A percentile compares a stretch with the other conserved stretches of the same genome.
phyloP scores from a whole-genome alignment of 2,888 invertebrate species.

The Acrocera orbiculus region DNA sequence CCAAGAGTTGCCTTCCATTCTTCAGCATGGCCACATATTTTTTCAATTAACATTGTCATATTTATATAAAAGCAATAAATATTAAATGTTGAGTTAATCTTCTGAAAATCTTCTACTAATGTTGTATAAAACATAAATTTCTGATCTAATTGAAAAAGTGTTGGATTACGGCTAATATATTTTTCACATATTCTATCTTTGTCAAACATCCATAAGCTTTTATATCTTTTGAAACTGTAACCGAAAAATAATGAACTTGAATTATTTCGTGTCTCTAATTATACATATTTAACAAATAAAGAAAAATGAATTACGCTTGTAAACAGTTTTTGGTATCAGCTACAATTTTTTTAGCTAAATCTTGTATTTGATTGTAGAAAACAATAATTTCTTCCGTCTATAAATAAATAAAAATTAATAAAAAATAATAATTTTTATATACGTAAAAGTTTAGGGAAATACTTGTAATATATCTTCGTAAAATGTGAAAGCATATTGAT shows the following conservation, averaged over 20 bases:
- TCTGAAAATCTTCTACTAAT: slow-evolving; percentile 47
- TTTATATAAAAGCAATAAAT: slow-evolving; percentile 54
- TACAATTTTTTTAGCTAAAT: slow-evolving; percentile 45
- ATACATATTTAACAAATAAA: background rate
- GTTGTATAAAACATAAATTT: slow-evolving; percentile 70
- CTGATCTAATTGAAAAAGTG: slow-evolving; percentile 53
- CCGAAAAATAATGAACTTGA: background rate
- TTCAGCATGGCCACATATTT: slow-evolving; percentile 51
- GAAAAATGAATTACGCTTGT: slow-evolving; percentile 30
- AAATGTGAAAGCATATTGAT: slow-evolving; percentile 51
- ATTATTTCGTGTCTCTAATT: background rate
- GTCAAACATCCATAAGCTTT: slow-evolving; percentile 59
- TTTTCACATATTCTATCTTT: slow-evolving; percentile 57
- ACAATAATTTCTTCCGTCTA: slow-evolving; percentile 53
- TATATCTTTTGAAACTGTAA: slow-evolving; percentile 52
- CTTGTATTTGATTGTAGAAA: slow-evolving; percentile 45
- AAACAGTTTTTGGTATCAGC: slow-evolving; percentile 45
- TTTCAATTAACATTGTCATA: slow-evolving; percentile 48
- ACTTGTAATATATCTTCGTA: slow-evolving; percentile 63
- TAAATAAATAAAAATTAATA: slow-evolving; percentile 39
- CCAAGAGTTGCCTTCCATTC: slow-evolving; percentile 69
- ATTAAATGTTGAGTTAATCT: slow-evolving; percentile 41
- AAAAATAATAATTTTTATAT: background rate
- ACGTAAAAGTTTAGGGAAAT: background rate
- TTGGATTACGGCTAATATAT: slow-evolving; percentile 48